A percentile compares a stretch with the other conserved stretches of the same genome.
These are phyloP conservation scores for Periphyllus acericola DNA, from an alignment of 2,888 invertebrate species.

Conservation along the genomic window DNA sequence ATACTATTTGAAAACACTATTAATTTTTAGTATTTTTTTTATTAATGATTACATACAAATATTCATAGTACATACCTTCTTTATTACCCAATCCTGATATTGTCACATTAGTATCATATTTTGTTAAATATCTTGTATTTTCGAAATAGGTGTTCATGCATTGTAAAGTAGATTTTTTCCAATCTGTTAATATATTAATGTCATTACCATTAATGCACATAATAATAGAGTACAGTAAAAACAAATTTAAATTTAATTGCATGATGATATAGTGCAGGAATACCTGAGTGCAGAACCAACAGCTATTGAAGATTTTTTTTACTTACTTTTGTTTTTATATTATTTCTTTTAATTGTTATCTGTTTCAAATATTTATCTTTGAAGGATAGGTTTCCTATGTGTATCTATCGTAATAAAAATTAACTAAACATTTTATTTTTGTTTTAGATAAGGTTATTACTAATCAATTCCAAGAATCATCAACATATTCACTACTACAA, in stretches of 20 bases:
- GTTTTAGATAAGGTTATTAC: constrained; percentile 42
- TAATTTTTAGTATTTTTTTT: too few relatives aligned
- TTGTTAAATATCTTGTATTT: constrained; percentile 4
- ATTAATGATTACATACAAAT: too few relatives aligned
- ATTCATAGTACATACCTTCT: constrained; percentile 15
- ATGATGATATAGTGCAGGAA: constrained; percentile 28
- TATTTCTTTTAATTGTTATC: constrained; percentile 38
- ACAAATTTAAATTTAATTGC: constrained; percentile 23
- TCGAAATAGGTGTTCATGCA: constrained; percentile 44
- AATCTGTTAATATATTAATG: constrained; percentile 42
- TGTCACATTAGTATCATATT: constrained; percentile 3
- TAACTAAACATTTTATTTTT: constrained; percentile 5
- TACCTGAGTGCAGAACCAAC: neutral
- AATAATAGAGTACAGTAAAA: constrained; percentile 16
- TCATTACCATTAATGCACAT: constrained; percentile 5
- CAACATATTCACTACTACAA: neutral
- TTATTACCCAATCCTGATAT: constrained; percentile 38
- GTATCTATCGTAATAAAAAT: constrained; percentile 10
- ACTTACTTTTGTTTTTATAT: constrained; percentile 28
- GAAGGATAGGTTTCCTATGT: constrained; percentile 50
- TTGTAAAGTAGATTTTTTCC: constrained; percentile 31
- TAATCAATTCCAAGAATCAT: constrained; percentile 50
- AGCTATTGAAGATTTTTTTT: constrained; percentile 12
- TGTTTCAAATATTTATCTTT: constrained; percentile 48
- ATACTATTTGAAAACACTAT: too few relatives aligned